Base-by-base conservation (phyloP, 1,140 invertebrate genomes). In the Hycleus cichorii region DNA sequence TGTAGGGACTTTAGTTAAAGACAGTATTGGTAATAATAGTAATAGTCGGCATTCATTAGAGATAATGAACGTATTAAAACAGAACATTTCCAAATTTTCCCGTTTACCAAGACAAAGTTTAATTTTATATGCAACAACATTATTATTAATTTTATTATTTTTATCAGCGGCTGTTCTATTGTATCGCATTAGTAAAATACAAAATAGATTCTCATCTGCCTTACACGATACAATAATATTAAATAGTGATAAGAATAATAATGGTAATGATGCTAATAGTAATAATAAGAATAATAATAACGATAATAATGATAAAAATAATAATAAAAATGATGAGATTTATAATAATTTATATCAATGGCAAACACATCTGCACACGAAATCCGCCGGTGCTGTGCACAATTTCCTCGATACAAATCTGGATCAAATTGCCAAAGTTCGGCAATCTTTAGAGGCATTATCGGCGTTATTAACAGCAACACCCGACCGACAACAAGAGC, bases 351-450 rank as follows among this genome's bases (percentile, higher is more conserved):
- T 83, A 53, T 72, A 82, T 47, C 73, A 79, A 38, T 81, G 79
- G 79, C 79, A 83, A 46, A 75, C 77, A 26, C 73, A 80, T 40
- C 71, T 84, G 49, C 82, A 83, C 77, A 78, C 81, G 42, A 78
- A 79, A 50, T 82, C 82, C 3, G 81, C 81, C 1, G 69, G 73
- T 39, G 81, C 83, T 57, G 75, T 84, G 45, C 79, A 83, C 69
- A 78, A 80, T 59, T 83, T 82, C 66, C 75, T 83, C 54, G 76
- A 79, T 64, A 77, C 79, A 61, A 83, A 83, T 72, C 71, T 83
- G 52, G 74, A 82, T 67, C 76, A 83, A 69, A 80, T 84, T 56
- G 77, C 80, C 39, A 83, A 82, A 77, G 82, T 83, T 68, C 75
- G 81, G 49, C 80, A 83, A 69, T 83, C 81, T 3, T 67, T 84